These are phyloP conservation scores for Tauraco hartlaubi DNA, from an alignment of 2,797 vertebrate species.

Conservation along the genomic window DNA sequence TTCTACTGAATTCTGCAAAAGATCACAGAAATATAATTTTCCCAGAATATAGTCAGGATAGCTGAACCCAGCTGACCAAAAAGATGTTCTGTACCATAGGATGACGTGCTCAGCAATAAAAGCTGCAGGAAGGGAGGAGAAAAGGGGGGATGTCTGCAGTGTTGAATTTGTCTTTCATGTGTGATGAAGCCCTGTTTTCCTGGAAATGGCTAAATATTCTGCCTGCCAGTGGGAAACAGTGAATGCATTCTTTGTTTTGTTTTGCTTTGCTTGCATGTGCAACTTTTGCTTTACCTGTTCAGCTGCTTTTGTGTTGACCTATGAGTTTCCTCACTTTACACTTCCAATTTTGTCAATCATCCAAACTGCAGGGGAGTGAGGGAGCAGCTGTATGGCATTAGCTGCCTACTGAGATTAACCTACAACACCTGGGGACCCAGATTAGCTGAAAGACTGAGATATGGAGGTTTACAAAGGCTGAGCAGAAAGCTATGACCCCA, in stretches of 20 bases:
- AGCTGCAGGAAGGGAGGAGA: neutral
- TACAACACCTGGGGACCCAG: accelerated
- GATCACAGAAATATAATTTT: neutral
- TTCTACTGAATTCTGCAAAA: neutral
- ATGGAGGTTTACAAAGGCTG: neutral
- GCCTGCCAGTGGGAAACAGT: neutral
- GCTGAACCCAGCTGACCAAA: neutral
- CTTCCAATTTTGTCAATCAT: neutral
- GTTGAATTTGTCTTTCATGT: neutral
- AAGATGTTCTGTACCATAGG: accelerated
- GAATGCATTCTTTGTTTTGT: neutral
- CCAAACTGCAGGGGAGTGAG: neutral
- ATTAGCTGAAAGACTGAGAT: neutral
- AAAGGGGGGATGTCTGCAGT: neutral
- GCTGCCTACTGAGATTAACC: neutral
- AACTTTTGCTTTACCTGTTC: neutral
- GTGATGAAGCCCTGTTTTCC: neutral
- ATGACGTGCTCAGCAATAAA: neutral
- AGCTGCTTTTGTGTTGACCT: neutral
- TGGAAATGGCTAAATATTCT: neutral
- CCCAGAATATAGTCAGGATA: neutral
- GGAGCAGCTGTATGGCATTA: neutral
- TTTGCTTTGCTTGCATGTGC: neutral
- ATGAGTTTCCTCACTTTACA: neutral
- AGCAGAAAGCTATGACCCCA: neutral